Evolutionary conservation across 2,797 vertebrate species (phyloP), one percentile per base, ranked within the genome.

Genomic region (Dicrostonyx torquatus): DNA sequence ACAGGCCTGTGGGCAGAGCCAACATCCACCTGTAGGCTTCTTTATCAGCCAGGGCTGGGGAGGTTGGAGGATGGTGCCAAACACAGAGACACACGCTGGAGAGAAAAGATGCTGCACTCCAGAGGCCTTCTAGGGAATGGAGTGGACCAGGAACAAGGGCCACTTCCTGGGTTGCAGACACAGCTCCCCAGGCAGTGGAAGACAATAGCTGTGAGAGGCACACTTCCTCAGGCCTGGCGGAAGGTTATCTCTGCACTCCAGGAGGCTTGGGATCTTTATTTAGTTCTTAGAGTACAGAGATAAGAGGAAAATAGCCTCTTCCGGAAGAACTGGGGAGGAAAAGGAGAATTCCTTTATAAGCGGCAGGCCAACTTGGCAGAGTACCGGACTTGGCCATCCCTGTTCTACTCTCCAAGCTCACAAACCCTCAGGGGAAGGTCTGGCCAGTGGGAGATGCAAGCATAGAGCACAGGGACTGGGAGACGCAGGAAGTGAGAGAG

Each of bases 401-500:
- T 90, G 77, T 64, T 66, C 92, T 87, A 87, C 87, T 79, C 96
- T 97, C 89, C 93, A 82, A 95, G 93, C 93, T 98, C 97, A 98
- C 93, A 96, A 95, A 97, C 93, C n/a, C 94, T 92, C 90, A 78
- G 89, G 97, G 97, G 95, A 97, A 98, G 96, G 96, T 94, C 86
- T 55, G 53, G 79, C 22, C 94, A 24, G 64, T 72, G 82, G 97
- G 95, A 90, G 92, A 86, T 92, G 50, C 96, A 92, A 93, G 87
- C 94, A 37, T 96, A 76, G 83, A 96, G 96, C 93, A 73, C 76
- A 60, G 96, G 93, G 95, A 91, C 91, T 88, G 80, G 85, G 97
- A 96, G 95, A 97, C 95, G 97, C 98, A 98, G 98, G 98, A 98
- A 98, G 97, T 93, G 93, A 97, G 97, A 96, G 97, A 87, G 94